These are phyloP conservation scores for Tetramorium parvispinum DNA, from an alignment of 1,140 invertebrate genomes.

Conservation along the genomic window DNA sequence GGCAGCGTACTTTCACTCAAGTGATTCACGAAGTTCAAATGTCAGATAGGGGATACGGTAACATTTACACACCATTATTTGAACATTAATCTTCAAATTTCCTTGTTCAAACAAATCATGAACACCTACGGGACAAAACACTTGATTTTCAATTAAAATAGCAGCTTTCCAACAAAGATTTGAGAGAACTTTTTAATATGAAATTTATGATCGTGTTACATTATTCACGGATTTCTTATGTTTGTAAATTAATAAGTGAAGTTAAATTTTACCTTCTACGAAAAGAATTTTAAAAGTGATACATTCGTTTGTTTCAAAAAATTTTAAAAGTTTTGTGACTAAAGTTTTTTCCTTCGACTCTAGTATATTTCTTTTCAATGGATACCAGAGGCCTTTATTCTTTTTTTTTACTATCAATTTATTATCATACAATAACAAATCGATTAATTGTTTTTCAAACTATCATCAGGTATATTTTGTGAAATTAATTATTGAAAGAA, in stretches of 20 bases:
- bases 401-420: neutral
- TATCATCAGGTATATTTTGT: neutral
- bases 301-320: neutral
- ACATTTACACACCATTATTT: slow-evolving; percentile 63
- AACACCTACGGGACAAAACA: neutral
- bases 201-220: neutral
- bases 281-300: neutral
- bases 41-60: slow-evolving; percentile 60
- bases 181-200: neutral
- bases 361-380: neutral
- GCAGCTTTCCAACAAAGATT: neutral
- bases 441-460: slow-evolving; percentile 7
- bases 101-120: slow-evolving; percentile 42
- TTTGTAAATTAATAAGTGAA: neutral
- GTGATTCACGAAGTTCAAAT: slow-evolving; percentile 67
- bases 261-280: neutral
- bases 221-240: neutral
- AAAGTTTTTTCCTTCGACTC: neutral
- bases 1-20: slow-evolving; percentile 63
- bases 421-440: neutral
- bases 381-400: neutral
- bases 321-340: neutral
- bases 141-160: slow-evolving; percentile 12
- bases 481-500: neutral
- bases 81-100: slow-evolving; percentile 34